Conservation (phyloP, 1,140 invertebrate species). For the Pissodes strobi region DNA sequence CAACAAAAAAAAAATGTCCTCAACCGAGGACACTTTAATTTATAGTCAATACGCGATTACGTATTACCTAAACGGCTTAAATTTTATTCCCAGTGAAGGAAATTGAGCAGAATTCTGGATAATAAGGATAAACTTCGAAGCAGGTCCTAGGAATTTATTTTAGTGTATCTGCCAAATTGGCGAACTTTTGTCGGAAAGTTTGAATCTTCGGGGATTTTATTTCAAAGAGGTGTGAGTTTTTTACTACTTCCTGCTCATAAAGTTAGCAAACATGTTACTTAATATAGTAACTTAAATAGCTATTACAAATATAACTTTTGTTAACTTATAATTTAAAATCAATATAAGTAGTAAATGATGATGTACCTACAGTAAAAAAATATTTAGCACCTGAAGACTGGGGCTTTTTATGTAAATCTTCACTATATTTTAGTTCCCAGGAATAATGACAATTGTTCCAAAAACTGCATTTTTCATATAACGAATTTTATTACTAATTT, state of each 20-base stretch:
- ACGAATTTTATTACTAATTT: too few species aligned
- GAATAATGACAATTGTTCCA: too few species aligned
- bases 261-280: slow-evolving; percentile 13
- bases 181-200: slow-evolving; percentile 27
- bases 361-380: too few species aligned
- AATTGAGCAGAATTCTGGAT: slow-evolving; percentile 21
- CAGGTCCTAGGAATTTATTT: slow-evolving; percentile 27
- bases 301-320: too few species aligned
- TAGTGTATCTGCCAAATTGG: slow-evolving; percentile 22
- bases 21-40: slow-evolving; percentile 11
- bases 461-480: too few species aligned
- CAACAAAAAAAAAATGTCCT: too few species aligned
- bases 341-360: too few species aligned
- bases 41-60: slow-evolving; percentile 18
- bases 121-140: slow-evolving; percentile 29
- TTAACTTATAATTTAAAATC: too few species aligned
- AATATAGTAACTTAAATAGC: too few species aligned
- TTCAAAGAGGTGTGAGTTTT: slow-evolving; percentile 25
- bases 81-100: slow-evolving; percentile 20
- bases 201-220: slow-evolving; percentile 31
- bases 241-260: slow-evolving; percentile 16
- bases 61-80: slow-evolving; percentile 23
- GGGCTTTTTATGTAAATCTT: too few species aligned
- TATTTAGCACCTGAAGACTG: too few species aligned
- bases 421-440: too few species aligned